Base-by-base conservation (phyloP, 2,113 vertebrate species). In the Sinocyclocheilus anshuiensis region DNA sequence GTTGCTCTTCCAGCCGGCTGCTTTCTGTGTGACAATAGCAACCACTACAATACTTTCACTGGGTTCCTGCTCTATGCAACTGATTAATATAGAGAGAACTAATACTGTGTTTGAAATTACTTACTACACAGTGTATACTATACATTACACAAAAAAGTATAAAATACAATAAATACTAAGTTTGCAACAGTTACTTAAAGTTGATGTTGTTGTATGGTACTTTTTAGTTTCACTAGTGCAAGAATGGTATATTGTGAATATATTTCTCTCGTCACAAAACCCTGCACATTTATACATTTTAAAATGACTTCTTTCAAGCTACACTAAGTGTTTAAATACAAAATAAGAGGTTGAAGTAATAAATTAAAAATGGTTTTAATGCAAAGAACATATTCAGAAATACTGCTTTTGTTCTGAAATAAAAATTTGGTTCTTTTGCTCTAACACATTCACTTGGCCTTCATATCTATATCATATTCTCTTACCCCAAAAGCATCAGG, bases 11-110 rank as follows among this genome's bases (percentile, higher is more conserved):
- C 81, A 0, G 2, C 7, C 0, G 89, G 86, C 20, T 93, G 92
- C 82, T n/a, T 20, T 26, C 13, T 95, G 77, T 93, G 91, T 2
- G 93, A 94, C 33, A 22, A 87, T 80, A n/a, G 6, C 22, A 91
- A 24, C 65, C 92, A 94, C 90, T 92, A 59, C 71, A 95, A 94
- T 91, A 94, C 93, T 3, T 95, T 95, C 89, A 93, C 89, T 6
- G 94, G 92, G 67, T 95, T 94, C 85, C 89, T 95, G 88, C 91
- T 95, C 26, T 94, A 93, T 72, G 29, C 90, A 55, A 92, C 91
- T 29, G 90, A 91, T 69, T 94, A 86, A 92, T 8, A 81, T 6
- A 18, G 1, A 15, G 33, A 39, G 16, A 61, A 45, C 5, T 4
- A 18, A 11, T 42, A 13, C n/a, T 65, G n/a, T 36, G 2, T 15